phyloP scores from a whole-genome alignment of 2,113 vertebrate genomes.

The Lota lota region DNA sequence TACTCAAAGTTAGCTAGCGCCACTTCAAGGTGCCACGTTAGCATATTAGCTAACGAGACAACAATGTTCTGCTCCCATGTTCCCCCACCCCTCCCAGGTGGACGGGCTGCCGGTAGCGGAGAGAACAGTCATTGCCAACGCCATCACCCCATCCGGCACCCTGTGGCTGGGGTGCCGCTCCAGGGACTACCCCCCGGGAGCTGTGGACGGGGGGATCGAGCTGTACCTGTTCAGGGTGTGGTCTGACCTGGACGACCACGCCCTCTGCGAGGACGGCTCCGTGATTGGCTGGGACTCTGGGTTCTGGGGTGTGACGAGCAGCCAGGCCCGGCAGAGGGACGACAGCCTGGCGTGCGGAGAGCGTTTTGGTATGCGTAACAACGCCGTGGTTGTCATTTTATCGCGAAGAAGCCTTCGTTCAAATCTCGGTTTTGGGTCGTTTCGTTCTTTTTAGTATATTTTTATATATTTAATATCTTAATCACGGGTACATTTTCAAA shows the following conservation, averaged over 20 bases:
- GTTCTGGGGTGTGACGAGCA: conserved; percentile 60
- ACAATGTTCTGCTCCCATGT: too few species aligned
- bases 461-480: too few species aligned
- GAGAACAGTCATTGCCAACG: conserved; percentile 43
- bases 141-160: conserved; percentile 49
- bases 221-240: conserved; percentile 76
- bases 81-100: conserved; percentile 37
- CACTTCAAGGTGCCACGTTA: too few species aligned
- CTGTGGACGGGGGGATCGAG: conserved; percentile 44
- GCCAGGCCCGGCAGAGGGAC: conserved; percentile 48
- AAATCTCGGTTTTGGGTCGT: too few species aligned
- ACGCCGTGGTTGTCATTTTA: not conserved
- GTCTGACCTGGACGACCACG: conserved; percentile 46
- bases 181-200: not conserved
- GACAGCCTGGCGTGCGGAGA: conserved; percentile 62
- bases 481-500: too few species aligned
- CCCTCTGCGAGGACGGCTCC: conserved; percentile 66
- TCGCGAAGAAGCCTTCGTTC: too few species aligned
- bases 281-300: conserved; percentile 67
- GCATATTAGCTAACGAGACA: too few species aligned
- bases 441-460: too few species aligned
- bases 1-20: too few species aligned
- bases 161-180: conserved; percentile 67
- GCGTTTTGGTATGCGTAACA: not conserved
- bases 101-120: conserved; percentile 34